A percentile compares a stretch with the other conserved stretches of the same genome.
phyloP scores from a whole-genome alignment of 2,113 vertebrate genomes.

The Sisor rabdophorus region DNA sequence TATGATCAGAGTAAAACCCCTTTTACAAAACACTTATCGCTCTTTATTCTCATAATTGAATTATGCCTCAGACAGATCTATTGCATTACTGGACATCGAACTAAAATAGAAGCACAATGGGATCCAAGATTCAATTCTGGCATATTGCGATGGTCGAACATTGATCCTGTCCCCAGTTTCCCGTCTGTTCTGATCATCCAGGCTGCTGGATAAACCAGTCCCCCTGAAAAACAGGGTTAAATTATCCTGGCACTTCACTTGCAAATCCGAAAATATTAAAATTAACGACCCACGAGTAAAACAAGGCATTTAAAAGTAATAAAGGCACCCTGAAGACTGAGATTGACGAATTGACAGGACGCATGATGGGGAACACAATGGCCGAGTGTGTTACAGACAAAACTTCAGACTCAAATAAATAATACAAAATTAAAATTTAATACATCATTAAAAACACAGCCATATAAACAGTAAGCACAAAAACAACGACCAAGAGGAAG shows the following conservation, averaged over 20 bases:
- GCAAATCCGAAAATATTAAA: not conserved
- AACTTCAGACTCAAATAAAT: conserved; percentile 43
- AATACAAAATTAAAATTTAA: not conserved
- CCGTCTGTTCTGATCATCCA: conserved; percentile 25
- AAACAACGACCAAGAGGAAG: conserved; percentile 42
- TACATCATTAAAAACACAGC: conserved; percentile 9
- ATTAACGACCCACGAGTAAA: conserved; percentile 20
- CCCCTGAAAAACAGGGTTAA: not conserved
- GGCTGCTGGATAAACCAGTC: not conserved
- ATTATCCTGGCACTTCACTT: conserved; percentile 12
- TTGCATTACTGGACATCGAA: conserved; percentile 32
- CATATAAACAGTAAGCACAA: conserved; percentile 61
- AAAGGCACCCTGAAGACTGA: conserved; percentile 26
- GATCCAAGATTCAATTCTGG: conserved; percentile 45
- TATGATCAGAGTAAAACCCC: conserved; percentile 16
- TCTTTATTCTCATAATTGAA: conserved; percentile 32
- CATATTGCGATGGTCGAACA: conserved; percentile 41
- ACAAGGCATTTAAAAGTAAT: conserved; percentile 29
- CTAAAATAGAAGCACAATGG: conserved; percentile 50
- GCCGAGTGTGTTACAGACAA: conserved; percentile 58
- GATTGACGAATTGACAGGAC: conserved; percentile 56
- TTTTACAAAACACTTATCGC: conserved; percentile 30
- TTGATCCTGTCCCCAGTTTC: conserved; percentile 41
- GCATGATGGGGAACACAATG: conserved; percentile 40
- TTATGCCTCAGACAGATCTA: conserved; percentile 38